phyloP scores from a whole-genome alignment of 2,113 vertebrate species.

The Oxyura jamaicensis region DNA sequence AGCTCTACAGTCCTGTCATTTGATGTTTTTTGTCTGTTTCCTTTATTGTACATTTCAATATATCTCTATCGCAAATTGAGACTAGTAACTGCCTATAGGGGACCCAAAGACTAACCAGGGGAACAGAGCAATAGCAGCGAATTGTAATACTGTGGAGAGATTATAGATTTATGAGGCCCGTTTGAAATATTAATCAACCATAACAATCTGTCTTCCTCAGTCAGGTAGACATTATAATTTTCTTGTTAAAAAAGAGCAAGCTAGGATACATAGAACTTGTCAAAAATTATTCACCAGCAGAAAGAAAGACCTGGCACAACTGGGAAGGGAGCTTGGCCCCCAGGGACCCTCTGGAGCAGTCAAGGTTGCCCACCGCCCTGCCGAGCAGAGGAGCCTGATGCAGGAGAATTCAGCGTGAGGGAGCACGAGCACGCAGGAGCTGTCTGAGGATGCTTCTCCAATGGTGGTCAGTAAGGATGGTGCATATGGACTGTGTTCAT shows the following conservation, averaged over 20 bases:
- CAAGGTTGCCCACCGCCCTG: rapidly evolving
- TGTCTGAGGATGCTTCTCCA: neutral
- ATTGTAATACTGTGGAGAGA: neutral
- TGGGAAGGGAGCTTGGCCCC: neutral
- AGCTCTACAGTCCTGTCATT: neutral
- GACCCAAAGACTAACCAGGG: neutral
- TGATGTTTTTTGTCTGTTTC: neutral
- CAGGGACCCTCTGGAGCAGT: rapidly evolving
- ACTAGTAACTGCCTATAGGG: neutral
- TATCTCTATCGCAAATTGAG: neutral
- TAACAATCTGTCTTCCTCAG: neutral
- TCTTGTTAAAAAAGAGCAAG: neutral
- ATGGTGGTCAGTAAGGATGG: neutral
- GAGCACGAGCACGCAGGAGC: neutral
- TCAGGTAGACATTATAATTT: neutral
- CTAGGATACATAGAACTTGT: neutral
- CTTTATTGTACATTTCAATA: neutral
- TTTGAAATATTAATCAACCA: constrained; percentile 30
- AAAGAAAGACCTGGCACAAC: neutral
- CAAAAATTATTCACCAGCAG: neutral
- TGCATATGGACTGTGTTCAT: neutral
- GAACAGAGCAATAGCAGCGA: neutral
- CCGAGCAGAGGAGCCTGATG: neutral
- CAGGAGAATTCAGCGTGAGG: neutral
- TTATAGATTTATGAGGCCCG: constrained; percentile 14